Evolutionary conservation across 92 coral and sea anemone species (phyloP), one percentile per base, ranked within the genome.

Genomic region (Epizoanthus stellaris): DNA sequence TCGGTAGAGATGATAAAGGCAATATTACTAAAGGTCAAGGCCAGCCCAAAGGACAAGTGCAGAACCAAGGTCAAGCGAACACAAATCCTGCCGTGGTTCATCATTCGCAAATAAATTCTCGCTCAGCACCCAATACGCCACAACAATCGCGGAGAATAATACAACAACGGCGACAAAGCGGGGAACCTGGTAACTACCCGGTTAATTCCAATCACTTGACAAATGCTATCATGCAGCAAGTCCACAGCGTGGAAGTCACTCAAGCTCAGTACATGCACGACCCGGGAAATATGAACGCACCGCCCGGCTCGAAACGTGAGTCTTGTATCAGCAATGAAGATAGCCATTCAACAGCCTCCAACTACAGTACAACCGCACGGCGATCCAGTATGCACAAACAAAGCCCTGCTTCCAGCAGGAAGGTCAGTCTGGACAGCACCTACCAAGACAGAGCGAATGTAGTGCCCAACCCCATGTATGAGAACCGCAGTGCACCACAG

Each of bases 61-160:
- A 12, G 14, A 52, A 9, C 13, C 56, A 52, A 52, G 60, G 12
- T 43, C 71, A 43, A 3, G 25, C 23, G 12, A 79, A 23, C 16
- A 49, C 70, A 43, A 63, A 42, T 79, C 72, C 83, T 12, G 49
- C 45, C 70, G 9, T 63, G 72, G 43, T 79, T 13, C 59, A 20
- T 5, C 60, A 79, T 21, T 45, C 71, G 25, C 72, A 49, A 16
- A 62, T 61, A 12, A 63, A 43, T 79, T 4, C 36, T n/a, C 71
- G 40, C 42, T 63, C 83, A 23, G 73, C 71, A n/a, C 70, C 83
- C 1, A 79, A 79, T 52, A 79, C 83, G 16, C 70, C 72, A 4
- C 83, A 79, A 70, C 83, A 79, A 42, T 17, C 59, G 42, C 71
- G 45, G 30, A 62, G 83, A 76, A 67, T 23, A 59, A 16, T 58